Base-by-base conservation (phyloP, 1,140 invertebrate genomes). In the Zaprionus africanus region DNA sequence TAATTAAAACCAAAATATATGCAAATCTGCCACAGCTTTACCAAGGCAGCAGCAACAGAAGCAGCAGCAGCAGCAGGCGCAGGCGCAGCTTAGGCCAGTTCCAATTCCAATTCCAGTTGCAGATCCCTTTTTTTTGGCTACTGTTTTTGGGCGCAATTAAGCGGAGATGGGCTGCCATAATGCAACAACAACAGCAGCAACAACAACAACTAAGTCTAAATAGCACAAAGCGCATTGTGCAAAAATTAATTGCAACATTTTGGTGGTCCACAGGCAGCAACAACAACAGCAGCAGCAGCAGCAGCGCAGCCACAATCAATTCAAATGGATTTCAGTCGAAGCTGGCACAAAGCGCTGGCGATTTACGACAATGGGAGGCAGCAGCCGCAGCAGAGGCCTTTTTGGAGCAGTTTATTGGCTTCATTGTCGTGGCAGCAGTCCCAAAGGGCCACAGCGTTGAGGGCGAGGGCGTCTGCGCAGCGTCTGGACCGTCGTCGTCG, bases 1-100 rank as follows among this genome's bases (percentile, higher is more conserved):
- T 91, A 91, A 91, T 91, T 91, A 91, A 91, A 91, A 91, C 80
- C 90, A 76, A 91, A 91, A 91, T 91, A 90, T 91, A 91, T 91
- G 90, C 90, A 91, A 91, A 91, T 91, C 31, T 34, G 31, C 31
- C 90, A 91, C 91, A 63, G 62, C 67, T 74, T 12, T n/a, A 54
- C 5, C 9, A 7, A 7, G 41, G 41, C 41, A 43, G n/a, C 38
- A 15, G 9, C 31, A 34, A 31, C 28, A 31, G 28, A 15, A 15
- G 38, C 38, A 41, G 41, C 2, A 41, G 2, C n/a, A 43, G 15
- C 6, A 9, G 24, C 51, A 24, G 51, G 24, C 5, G 28, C 15
- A 19, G 31, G 7, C 9, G n/a, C n/a, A 12, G 12, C 63, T 82
- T 59, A 34, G 31, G 31, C 31, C 31, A 34, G 9, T 11, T 31